Percentiles rank a stretch among this genome's conserved stretches.
phyloP scores from a whole-genome alignment of 2,797 vertebrate genomes.

The Thamnophis elegans region DNA sequence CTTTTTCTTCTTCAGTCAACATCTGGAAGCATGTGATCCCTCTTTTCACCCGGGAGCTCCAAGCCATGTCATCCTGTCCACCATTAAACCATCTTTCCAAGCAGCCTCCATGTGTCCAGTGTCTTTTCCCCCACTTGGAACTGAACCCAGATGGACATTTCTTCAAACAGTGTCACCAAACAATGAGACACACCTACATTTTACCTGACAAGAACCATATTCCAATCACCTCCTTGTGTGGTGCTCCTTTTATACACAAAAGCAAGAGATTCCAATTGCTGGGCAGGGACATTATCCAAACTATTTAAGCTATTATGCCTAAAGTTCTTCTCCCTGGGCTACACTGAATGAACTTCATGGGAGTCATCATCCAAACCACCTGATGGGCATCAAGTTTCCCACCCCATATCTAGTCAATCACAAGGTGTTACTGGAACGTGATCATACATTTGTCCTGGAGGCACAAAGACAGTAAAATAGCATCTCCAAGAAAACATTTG shows the following conservation, averaged over 20 bases:
- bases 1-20: too few species aligned
- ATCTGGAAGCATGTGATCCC: too few species aligned
- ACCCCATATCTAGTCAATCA: neutral
- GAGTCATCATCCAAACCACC: neutral
- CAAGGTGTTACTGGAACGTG: neutral
- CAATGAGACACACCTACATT: conserved; percentile 32
- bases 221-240: conserved; percentile 27
- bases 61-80: too few species aligned
- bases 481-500: neutral
- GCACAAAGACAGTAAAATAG: neutral
- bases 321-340: neutral
- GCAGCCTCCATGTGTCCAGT: too few species aligned
- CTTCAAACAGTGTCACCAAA: neutral
- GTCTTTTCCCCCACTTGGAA: too few species aligned
- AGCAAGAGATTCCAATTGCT: neutral
- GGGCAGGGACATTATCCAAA: neutral
- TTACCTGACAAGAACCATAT: conserved; percentile 34
- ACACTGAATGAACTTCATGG: neutral
- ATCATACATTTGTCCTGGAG: neutral
- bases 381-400: neutral
- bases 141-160: too few species aligned
- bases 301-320: neutral
- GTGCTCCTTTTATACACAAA: conserved; percentile 9
- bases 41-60: too few species aligned
- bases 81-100: too few species aligned